phyloP scores from a whole-genome alignment of 2,888 invertebrate species.

The Eustalomyia histrio region DNA sequence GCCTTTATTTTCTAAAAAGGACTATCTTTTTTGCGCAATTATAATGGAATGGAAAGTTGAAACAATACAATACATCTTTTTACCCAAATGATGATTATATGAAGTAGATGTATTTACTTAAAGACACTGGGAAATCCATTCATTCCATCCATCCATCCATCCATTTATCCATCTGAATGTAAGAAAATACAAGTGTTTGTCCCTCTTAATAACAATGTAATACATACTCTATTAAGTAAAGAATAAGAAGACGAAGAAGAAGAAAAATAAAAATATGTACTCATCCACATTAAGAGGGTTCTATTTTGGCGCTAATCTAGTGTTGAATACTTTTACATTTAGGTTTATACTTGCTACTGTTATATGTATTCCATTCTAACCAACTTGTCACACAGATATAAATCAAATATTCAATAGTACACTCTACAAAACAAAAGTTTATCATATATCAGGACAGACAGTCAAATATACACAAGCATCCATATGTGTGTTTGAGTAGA shows the following conservation, averaged over 20 bases:
- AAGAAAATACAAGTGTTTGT: slow-evolving; percentile 31
- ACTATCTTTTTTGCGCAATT: slow-evolving; percentile 2
- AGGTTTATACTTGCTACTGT: slow-evolving; percentile 8
- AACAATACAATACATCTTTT: slow-evolving; percentile 27
- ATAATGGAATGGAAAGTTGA: background rate
- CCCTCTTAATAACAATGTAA: slow-evolving; percentile 8
- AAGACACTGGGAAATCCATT: background rate
- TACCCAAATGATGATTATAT: slow-evolving; percentile 25
- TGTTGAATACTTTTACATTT: slow-evolving; percentile 42
- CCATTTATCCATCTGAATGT: background rate
- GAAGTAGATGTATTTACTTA: slow-evolving; percentile 29
- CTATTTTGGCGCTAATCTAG: slow-evolving; percentile 49
- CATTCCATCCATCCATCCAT: background rate
- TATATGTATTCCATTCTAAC: slow-evolving; percentile 25
- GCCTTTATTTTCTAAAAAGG: slow-evolving; percentile 11
- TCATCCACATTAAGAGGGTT: slow-evolving; percentile 30
- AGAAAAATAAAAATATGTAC: slow-evolving; percentile 17
- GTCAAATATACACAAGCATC: background rate
- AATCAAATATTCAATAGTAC: slow-evolving; percentile 57
- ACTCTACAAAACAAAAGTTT: slow-evolving; percentile 18
- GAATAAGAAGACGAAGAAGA: background rate
- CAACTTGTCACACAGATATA: slow-evolving; percentile 64
- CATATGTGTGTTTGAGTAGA: slow-evolving; percentile 38
- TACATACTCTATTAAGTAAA: slow-evolving; percentile 24
- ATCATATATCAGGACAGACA: background rate